Base-by-base conservation (phyloP, 2,797 vertebrate species). In the Potorous gilbertii region DNA sequence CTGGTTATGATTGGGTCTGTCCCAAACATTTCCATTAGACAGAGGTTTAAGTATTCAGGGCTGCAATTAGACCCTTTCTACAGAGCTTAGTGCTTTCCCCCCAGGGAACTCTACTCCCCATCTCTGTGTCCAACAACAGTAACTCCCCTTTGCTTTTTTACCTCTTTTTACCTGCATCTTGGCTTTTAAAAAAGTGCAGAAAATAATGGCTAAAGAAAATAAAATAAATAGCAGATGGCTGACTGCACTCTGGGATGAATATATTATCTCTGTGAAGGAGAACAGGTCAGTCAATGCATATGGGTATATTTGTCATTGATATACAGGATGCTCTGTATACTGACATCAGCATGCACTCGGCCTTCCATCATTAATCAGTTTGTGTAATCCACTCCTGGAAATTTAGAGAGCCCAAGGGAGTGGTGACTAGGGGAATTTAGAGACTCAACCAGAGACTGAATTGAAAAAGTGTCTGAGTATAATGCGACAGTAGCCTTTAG, bases 181-280 rank as follows among this genome's bases (percentile, higher is more conserved):
- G 90, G 94, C 94, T 98, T 97, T 87, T 27, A 27, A 97, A 94
- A 96, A 95, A 97, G 96, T 5, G 91, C 94, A 89, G 62, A 93
- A 97, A 97, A 97, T 98, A 97, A 98, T 97, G 94, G 94, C 95
- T 96, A 96, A 97, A 97, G 96, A 95, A 98, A 97, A 97, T 95
- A 97, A 97, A 98, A 97, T 97, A 98, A 97, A 98, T 91, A 98
- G 96, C 97, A 98, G 97, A 98, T 98, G 98, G 97, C 27, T 56
- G 62, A 92, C 50, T 94, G 96, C 97, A 96, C 95, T 96, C 91
- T 95, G 98, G 97, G 97, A 97, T 97, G 97, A 97, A 97, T 98
- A 97, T 97, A 98, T 98, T 98, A 97, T 2, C n/a, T 29, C 56
- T 66, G 54, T 3, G 5, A 94, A 96, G 91, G 95, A 95, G 59